A percentile compares a stretch with the other conserved stretches of the same genome.
These are phyloP conservation scores for Ranitomeya variabilis DNA, from an alignment of 2,113 vertebrate genomes.

Conservation along the genomic window DNA sequence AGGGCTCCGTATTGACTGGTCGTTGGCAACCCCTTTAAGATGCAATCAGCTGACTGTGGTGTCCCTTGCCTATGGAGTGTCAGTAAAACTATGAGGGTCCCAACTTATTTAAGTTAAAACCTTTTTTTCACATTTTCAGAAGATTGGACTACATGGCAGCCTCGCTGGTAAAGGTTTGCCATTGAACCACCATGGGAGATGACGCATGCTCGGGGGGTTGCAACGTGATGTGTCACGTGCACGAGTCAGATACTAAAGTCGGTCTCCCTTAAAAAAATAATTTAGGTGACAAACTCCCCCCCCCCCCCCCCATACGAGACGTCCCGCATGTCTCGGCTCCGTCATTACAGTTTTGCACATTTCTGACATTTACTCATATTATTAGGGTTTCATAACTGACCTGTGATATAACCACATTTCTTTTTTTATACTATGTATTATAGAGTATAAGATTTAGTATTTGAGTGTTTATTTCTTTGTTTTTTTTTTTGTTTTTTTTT, in stretches of 20 bases:
- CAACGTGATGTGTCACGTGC: not conserved
- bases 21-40: not conserved
- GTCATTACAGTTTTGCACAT: not conserved
- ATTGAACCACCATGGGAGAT: too few relatives aligned
- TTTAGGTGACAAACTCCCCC: too few relatives aligned
- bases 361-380: not conserved
- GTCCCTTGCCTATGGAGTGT: too few relatives aligned
- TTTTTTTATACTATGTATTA: not conserved
- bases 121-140: too few relatives aligned
- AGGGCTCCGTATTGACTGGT: not conserved
- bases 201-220: too few relatives aligned
- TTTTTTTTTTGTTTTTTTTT: not conserved
- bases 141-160: too few relatives aligned
- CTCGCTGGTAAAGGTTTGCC: too few relatives aligned
- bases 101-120: too few relatives aligned
- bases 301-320: too few relatives aligned
- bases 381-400: not conserved
- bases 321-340: not conserved
- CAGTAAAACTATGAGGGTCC: too few relatives aligned
- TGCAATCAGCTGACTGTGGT: not conserved
- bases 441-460: not conserved
- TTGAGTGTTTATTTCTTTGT: not conserved
- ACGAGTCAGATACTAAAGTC: too few relatives aligned
- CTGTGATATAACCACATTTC: not conserved
- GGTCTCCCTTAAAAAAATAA: too few relatives aligned